Evolutionary conservation across 1,140 invertebrate species (phyloP).

Genomic region (Pogonus chalceus): DNA sequence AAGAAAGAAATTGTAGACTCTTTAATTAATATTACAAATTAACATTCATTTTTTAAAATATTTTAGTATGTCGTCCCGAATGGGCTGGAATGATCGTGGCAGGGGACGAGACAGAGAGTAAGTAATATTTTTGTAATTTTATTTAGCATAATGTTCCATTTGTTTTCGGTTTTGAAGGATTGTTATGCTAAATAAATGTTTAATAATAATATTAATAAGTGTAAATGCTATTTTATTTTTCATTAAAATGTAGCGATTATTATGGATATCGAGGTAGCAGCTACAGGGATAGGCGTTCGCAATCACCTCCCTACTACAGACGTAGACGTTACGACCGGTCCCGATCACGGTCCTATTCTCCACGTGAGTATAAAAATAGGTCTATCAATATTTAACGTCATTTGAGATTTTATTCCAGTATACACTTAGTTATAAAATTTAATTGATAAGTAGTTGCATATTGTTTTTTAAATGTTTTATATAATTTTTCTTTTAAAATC

Average conservation of each 20-base stretch:
- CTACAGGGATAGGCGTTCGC: slow-evolving; percentile 31
- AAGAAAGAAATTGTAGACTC: no score
- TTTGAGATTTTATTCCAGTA: no score
- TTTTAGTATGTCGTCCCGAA: background rate
- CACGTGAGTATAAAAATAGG: slow-evolving; percentile 64
- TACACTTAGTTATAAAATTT: no score
- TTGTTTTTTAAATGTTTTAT: no score
- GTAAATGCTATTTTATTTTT: background rate
- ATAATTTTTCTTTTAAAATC: no score
- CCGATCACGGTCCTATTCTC: slow-evolving; percentile 74
- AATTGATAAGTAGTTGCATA: no score
- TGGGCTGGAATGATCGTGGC: slow-evolving; percentile 19
- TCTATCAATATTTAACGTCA: no score
- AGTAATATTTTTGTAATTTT: slow-evolving; percentile 25
- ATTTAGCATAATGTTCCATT: background rate
- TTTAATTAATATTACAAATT: no score
- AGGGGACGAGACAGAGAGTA: slow-evolving; percentile 39
- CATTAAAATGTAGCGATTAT: slow-evolving; percentile 23
- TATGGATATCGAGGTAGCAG: slow-evolving; percentile 33
- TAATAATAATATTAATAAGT: slow-evolving; percentile 1
- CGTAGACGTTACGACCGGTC: slow-evolving; percentile 59
- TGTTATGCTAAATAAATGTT: background rate
- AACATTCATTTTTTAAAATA: no score
- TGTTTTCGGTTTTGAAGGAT: background rate
- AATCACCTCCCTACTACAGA: slow-evolving; percentile 43